Evolutionary conservation across 2,888 invertebrate genomes (phyloP), one percentile per base, ranked within the genome.

Genomic region (Amiota communis): DNA sequence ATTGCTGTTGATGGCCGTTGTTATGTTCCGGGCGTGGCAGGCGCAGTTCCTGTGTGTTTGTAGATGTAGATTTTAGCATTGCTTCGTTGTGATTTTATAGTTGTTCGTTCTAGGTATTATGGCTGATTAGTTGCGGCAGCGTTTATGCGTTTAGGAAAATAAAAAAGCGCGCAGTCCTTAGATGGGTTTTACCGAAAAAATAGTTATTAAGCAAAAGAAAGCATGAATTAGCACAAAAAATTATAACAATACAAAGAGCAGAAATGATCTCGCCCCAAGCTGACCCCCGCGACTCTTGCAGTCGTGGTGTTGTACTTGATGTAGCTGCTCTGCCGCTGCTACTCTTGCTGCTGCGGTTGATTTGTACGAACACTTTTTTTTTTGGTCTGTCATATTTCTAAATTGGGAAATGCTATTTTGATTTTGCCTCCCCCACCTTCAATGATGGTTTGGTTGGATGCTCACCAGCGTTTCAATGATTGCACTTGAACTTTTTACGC

Each of bases 21-120:
- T 78, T 82, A 76, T 84, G 83, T 75, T 85, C 85, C 75, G 87
- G 84, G 74, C 87, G 86, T 82, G 86, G 84, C 84, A 88, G 86
- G 79, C 89, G 88, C 82, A 88, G 82, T 87, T 88, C 88, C 86
- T 88, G 88, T 81, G 86, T 83, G 77, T 86, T 86, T 77, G 87
- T 15, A 59, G 59, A 83, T 79, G 86, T 86, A 80, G 88, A 88
- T 84, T 88, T 88, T 81, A 88, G 82, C 88, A 88, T 88, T 81
- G 72, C 56, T 61, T 68, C 72, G 61, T 71, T 63, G 71, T 59
- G 47, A 59, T 64, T 71, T 49, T 71, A 20, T 17, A 9, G 65
- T 65, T 49, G 9, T 68, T 57, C 20, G 47, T 46, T 57, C n/a
- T 70, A 15, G 59, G 48, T 53, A 47, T 65, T 65, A 47, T 46